A percentile compares a stretch with the other conserved stretches of the same genome.
These are phyloP conservation scores for Aethina tumida DNA, from an alignment of 1,140 invertebrate genomes.

Conservation along the genomic window DNA sequence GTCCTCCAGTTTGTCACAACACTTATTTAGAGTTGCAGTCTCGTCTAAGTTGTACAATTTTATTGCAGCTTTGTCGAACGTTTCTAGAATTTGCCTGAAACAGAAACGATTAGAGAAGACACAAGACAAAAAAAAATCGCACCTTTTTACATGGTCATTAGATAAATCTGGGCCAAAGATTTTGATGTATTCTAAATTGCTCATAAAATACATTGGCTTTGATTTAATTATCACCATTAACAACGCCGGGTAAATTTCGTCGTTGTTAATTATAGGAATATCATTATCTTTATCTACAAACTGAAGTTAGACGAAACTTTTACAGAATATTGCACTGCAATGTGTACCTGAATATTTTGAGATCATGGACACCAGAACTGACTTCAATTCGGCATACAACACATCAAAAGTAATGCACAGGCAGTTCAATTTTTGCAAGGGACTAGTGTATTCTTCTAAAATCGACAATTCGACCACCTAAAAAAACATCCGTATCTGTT, in stretches of 20 bases:
- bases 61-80: slow-evolving; percentile 12
- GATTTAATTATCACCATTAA: slow-evolving; percentile 25
- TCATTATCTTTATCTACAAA: slow-evolving; percentile 25
- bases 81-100: slow-evolving; percentile 14
- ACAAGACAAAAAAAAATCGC: slow-evolving; percentile 1
- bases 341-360: slow-evolving; percentile 22
- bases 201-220: slow-evolving; percentile 24
- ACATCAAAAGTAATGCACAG: slow-evolving; percentile 26
- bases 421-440: slow-evolving; percentile 28
- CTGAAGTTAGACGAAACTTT: slow-evolving; percentile 4
- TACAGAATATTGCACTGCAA: slow-evolving; percentile 3
- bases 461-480: slow-evolving; percentile 31
- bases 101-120: slow-evolving; percentile 1
- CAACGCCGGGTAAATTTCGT: slow-evolving; percentile 24
- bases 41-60: too few species aligned
- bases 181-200: slow-evolving; percentile 27
- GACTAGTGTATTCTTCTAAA: slow-evolving; percentile 24
- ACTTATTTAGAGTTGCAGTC: too few species aligned
- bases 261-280: slow-evolving; percentile 27
- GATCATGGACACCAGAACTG: slow-evolving; percentile 23
- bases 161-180: slow-evolving; percentile 16
- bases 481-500: slow-evolving; percentile 9
- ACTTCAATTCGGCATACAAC: slow-evolving; percentile 31
- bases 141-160: slow-evolving; percentile 15
- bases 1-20: too few species aligned